Conservation (phyloP, 2,888 invertebrate genomes). For the Pterostichus madidus region DNA sequence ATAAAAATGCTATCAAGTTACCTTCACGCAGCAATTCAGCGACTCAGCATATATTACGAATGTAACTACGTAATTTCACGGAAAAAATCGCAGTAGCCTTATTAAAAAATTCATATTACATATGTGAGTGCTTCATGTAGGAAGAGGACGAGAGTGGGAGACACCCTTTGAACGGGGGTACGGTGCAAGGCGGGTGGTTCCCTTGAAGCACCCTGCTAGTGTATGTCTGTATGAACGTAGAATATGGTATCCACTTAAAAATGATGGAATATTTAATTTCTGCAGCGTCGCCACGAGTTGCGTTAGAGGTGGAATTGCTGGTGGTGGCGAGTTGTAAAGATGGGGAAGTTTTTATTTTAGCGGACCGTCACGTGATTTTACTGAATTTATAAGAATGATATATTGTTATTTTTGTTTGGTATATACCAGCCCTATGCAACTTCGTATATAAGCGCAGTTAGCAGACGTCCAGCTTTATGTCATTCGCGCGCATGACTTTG, state of each 20-base stretch:
- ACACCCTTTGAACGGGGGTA: not conserved
- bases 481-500: too few species aligned
- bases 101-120: constrained; percentile 61
- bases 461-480: too few species aligned
- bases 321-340: constrained; percentile 22
- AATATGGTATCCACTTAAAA: constrained; percentile 68
- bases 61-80: constrained; percentile 52
- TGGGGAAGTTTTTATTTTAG: constrained; percentile 15
- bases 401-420: not conserved
- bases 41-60: constrained; percentile 30
- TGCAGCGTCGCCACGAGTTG: constrained; percentile 38
- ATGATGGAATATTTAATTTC: constrained; percentile 70
- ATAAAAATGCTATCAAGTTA: constrained; percentile 44
- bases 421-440: not conserved
- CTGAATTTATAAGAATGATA: constrained; percentile 10
- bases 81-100: constrained; percentile 53
- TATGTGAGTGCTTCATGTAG: constrained; percentile 21
- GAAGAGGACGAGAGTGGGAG: not conserved
- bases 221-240: constrained; percentile 5
- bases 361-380: not conserved
- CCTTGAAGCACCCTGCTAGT: constrained; percentile 15
- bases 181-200: not conserved
- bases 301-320: not conserved
- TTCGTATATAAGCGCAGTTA: too few species aligned
- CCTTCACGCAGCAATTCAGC: constrained; percentile 27